Evolutionary conservation across 2,113 vertebrate species (phyloP), one percentile per base, ranked within the genome.

Genomic region (Protobothrops flavoviridis): DNA sequence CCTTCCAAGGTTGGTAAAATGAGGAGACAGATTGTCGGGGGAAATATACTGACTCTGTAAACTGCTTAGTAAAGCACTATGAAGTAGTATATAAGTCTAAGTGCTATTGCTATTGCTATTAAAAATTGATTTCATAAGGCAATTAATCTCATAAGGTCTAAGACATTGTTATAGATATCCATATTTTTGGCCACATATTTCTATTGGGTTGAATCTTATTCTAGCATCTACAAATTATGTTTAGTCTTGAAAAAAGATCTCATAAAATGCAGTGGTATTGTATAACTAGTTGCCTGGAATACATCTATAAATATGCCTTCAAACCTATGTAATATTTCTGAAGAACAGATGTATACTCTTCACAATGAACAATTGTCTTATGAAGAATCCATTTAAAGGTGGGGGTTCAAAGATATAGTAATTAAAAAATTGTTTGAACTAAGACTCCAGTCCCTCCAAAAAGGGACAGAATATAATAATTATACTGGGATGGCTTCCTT

Each of bases 401-500:
- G 17, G 33, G 17, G 2, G 33, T 20, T 81, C 8, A 33, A 81
- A 81, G 69, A 21, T 81, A 39, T 21, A 39, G 33, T 21, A 81
- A 81, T 81, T 17, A 81, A 81, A 39, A 74, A 56, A 74, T 7
- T 21, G 69, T 81, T 81, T 81, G 69, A 81, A 17, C 6, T 81
- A 81, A 81, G 33, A 81, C 17, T 20, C 33, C 33, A 3, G 2
- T 81, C 17, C 33, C 4, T 29, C 12, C 69, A 20, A 57, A 23
- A 21, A 89, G 91, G 92, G 90, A 61, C 87, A n/a, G 93, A 93
- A 57, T 85, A 24, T 59, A 90, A 74, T 50, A 45, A 74, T 39
- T 85, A 92, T 94, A 89, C 33, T 95, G 88, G 55, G 56, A 64
- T 92, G 29, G 55, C 26, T 94, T 95, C 90, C 93, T 96, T 94